Evolutionary conservation across 2,888 invertebrate species (phyloP).

Genomic region (Patella pellucida): DNA sequence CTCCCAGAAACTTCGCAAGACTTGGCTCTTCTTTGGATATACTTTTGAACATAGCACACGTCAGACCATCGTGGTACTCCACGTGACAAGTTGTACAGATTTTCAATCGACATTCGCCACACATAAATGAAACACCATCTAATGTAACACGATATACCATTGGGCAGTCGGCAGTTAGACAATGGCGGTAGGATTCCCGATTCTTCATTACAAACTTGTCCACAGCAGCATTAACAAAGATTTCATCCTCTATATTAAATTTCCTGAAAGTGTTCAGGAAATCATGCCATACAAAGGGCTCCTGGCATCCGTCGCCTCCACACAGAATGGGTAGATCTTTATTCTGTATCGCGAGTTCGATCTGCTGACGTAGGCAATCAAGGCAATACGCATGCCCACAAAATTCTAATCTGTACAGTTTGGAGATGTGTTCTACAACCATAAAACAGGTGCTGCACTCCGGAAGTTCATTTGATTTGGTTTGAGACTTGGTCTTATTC

Average conservation of each 20-base stretch:
- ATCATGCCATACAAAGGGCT: conserved; percentile 46
- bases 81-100: conserved; percentile 57
- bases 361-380: conserved; percentile 46
- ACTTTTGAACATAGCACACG: conserved; percentile 50
- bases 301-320: conserved; percentile 48
- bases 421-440: conserved; percentile 40
- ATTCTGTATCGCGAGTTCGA: conserved; percentile 34
- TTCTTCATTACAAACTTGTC: conserved; percentile 44
- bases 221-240: conserved; percentile 42
- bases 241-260: background rate
- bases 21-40: conserved; percentile 34
- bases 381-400: conserved; percentile 65
- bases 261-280: conserved; percentile 16
- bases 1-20: conserved; percentile 44
- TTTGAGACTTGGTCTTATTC: background rate
- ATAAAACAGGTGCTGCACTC: conserved; percentile 62
- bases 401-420: conserved; percentile 54
- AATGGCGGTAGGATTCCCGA: conserved; percentile 47
- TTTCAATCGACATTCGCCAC: conserved; percentile 44
- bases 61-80: conserved; percentile 54
- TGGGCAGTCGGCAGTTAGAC: conserved; percentile 61
- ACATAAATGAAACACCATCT: conserved; percentile 37
- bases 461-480: conserved; percentile 1
- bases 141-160: conserved; percentile 53
- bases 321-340: conserved; percentile 57